Evolutionary conservation across 2,888 invertebrate species (phyloP), one percentile per base, ranked within the genome.

Genomic region (Trachelus tabidus): DNA sequence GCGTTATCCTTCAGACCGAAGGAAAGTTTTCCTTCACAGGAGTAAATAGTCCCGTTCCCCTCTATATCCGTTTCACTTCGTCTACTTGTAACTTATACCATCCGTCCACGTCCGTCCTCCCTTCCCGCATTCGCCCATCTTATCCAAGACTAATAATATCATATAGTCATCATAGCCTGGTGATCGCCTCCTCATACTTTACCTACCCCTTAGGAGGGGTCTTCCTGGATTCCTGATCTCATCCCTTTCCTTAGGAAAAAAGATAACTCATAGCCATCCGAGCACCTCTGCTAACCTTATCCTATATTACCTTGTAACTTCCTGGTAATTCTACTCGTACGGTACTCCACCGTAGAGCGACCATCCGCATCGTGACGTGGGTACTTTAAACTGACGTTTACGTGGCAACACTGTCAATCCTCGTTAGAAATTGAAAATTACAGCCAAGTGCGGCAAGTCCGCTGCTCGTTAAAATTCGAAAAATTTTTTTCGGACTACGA

Each of bases 21-120:
- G 79, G 79, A 81, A 84, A 85, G 79, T 86, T 85, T 87, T 80
- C 80, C 77, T 82, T 84, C 83, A 79, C 77, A 80, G 75, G 75
- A 40, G 77, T 37, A 75, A 77, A 75, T 73, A 33, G 56, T 11
- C 33, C 33, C 71, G 23, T 11, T 71, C 71, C 12, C 30, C 56
- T 23, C 56, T 56, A 56, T 9, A 23, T 56, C 56, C 56, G 9
- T 23, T 23, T 56, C 9, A 23, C 56, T 56, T 56, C 9, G 23
- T 56, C 56, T 56, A 9, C 23, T 23, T 23, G 2, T 56, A 56
- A 76, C 76, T 76, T 77, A 71, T 79, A 75, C 77, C 79, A 76
- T 69, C 76, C 76, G 68, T 77, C 78, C 76, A 76, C 69, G 73
- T 78, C 77, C 35, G 34, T 69, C 73, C 69, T 34, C 76, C 34